These are phyloP conservation scores for Caranx melampygus DNA, from an alignment of 2,113 vertebrate species.

Conservation along the genomic window DNA sequence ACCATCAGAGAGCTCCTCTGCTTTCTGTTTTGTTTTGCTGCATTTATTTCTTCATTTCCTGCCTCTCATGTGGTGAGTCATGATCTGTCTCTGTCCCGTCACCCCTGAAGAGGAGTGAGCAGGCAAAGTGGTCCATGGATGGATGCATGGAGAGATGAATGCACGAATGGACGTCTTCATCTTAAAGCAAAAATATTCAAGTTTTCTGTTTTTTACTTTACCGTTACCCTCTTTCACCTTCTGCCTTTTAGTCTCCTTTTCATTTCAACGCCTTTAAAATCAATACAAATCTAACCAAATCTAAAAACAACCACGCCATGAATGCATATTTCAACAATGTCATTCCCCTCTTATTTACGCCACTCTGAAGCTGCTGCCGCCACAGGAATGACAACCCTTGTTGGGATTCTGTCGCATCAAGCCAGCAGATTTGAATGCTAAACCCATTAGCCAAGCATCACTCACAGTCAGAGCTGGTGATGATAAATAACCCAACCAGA, in stretches of 20 bases:
- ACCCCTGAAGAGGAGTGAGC: slow-evolving; percentile 20
- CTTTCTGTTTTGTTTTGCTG: slow-evolving; percentile 40
- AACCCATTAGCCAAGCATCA: slow-evolving; percentile 84
- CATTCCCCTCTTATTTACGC: slow-evolving; percentile 72
- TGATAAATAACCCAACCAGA: slow-evolving; percentile 82
- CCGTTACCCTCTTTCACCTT: background rate
- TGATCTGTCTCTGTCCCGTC: slow-evolving; percentile 11
- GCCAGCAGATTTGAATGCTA: slow-evolving; percentile 83
- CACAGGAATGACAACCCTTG: slow-evolving; percentile 78
- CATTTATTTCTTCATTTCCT: slow-evolving; percentile 39
- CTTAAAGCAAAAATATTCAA: slow-evolving; percentile 12
- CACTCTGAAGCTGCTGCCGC: slow-evolving; percentile 61
- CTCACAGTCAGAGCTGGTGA: slow-evolving; percentile 81
- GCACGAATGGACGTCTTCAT: slow-evolving; percentile 2
- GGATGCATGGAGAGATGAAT: slow-evolving; percentile 2
- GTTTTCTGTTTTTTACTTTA: background rate
- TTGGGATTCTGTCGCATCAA: slow-evolving; percentile 81
- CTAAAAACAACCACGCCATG: slow-evolving; percentile 55
- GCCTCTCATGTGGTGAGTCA: slow-evolving; percentile 41
- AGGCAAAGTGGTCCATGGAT: slow-evolving; percentile 2
- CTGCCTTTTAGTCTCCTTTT: slow-evolving; percentile 27
- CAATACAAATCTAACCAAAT: slow-evolving; percentile 72
- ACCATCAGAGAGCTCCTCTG: slow-evolving; percentile 29
- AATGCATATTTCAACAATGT: slow-evolving; percentile 75
- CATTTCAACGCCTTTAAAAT: slow-evolving; percentile 69